These are phyloP conservation scores for Luperina nickerlii DNA, from an alignment of 2,888 invertebrate genomes.

Conservation along the genomic window DNA sequence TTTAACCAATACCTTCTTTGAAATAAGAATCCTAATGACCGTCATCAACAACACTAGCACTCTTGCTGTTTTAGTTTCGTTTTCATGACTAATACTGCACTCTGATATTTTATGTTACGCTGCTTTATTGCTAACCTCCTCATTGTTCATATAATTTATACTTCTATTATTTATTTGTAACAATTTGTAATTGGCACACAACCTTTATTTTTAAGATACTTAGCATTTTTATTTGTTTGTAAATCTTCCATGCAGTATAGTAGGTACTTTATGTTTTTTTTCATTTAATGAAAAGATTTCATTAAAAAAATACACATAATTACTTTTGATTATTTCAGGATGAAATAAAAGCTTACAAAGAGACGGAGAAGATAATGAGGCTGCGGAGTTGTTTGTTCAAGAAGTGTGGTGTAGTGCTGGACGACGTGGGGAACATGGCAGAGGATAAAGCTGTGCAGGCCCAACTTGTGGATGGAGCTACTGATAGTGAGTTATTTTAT, in stretches of 20 bases:
- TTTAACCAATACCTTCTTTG: background rate
- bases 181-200: background rate
- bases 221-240: background rate
- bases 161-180: background rate
- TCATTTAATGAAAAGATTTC: too few species aligned
- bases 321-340: constrained; percentile 71
- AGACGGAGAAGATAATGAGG: constrained; percentile 77
- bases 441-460: constrained; percentile 83
- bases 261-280: too few species aligned
- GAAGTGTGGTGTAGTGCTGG: constrained; percentile 82
- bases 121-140: background rate
- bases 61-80: background rate
- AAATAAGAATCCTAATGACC: background rate
- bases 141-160: background rate
- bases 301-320: too few species aligned
- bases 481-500: constrained; percentile 41
- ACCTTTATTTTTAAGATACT: background rate
- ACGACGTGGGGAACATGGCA: constrained; percentile 78
- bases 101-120: background rate
- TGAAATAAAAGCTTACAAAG: constrained; percentile 84
- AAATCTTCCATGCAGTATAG: background rate
- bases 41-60: background rate
- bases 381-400: constrained; percentile 80
- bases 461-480: constrained; percentile 26
- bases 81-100: background rate